Evolutionary conservation across 2,888 invertebrate genomes (phyloP).

Genomic region (Danaus chrysippus): DNA sequence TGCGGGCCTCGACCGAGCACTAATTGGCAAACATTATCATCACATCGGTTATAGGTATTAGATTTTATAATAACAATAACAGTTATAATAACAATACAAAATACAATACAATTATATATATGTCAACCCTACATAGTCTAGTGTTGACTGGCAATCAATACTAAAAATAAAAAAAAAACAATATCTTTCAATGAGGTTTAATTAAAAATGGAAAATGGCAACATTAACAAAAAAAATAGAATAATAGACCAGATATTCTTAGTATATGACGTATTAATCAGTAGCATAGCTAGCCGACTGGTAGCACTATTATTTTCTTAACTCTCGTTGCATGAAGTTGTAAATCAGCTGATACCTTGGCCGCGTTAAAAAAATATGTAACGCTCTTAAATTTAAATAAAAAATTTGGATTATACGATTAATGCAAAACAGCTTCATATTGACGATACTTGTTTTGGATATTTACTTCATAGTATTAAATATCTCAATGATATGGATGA

Average conservation of each 20-base stretch:
- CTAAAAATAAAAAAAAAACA: too few species aligned
- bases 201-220: too few species aligned
- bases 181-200: too few species aligned
- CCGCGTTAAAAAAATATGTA: slow-evolving; percentile 28
- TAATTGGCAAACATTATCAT: slow-evolving; percentile 24
- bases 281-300: slow-evolving; percentile 3
- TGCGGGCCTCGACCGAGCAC: slow-evolving; percentile 12
- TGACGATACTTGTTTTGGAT: neutral
- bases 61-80: neutral
- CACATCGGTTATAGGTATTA: slow-evolving; percentile 2
- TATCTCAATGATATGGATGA: too few species aligned
- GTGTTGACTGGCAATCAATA: too few species aligned
- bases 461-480: neutral
- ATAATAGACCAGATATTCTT: neutral
- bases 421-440: too few species aligned
- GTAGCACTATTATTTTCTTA: slow-evolving; percentile 8
- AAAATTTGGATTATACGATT: neutral
- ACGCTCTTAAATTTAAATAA: slow-evolving; percentile 30
- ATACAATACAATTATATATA: too few species aligned
- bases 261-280: slow-evolving; percentile 3
- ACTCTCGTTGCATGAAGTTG: slow-evolving; percentile 15
- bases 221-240: neutral
- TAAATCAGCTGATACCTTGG: slow-evolving; percentile 30
- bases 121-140: too few species aligned
- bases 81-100: neutral